Base-by-base conservation (phyloP, 2,797 vertebrate species). In the Phalanger gymnotis region DNA sequence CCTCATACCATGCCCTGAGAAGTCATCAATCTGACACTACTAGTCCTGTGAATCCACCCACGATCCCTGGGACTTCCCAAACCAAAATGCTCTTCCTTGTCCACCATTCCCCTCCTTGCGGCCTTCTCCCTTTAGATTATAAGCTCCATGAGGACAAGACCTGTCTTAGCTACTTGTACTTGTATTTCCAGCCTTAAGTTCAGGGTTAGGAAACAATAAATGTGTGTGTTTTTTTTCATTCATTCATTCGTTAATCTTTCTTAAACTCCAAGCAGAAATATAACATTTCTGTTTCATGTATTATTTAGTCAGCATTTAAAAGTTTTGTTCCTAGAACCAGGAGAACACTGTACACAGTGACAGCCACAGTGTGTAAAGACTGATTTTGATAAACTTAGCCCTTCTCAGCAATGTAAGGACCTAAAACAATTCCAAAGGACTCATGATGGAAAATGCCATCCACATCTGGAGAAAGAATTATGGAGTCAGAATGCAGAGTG, bases 231-330 rank as follows among this genome's bases (percentile, higher is more conserved):
- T 55, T 55, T 30, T 5, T 87, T 28, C 55, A 28, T 89, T 31
- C 53, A 96, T 87, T 22, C 57, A 93, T 51, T 91, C 61, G 61
- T 89, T 96, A 91, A 95, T 92, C 92, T 95, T 53, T 90, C 53
- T 66, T 91, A 95, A 96, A 95, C 47, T 53, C 4, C 91, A 53
- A 95, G 51, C 0, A 94, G 54, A 97, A 97, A 94, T 19, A 52
- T 0, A 27, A 93, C 47, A 96, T 92, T 91, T 90, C 54, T 90
- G 51, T 81, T 4, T 53, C 34, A 96, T 92, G 92, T 12, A 54
- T 55, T 94, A 93, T 92, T 96, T 57, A 34, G 9, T 51, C 0
- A 4, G 5, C 3, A 54, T 95, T 90, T 96, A 58, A 92, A 55
- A 53, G 34, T n/a, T 12, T 61, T 81, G n/a, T n/a, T n/a, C n/a